Evolutionary conservation across 1,140 invertebrate species (phyloP).

Genomic region (Euura saliciscinereae): DNA sequence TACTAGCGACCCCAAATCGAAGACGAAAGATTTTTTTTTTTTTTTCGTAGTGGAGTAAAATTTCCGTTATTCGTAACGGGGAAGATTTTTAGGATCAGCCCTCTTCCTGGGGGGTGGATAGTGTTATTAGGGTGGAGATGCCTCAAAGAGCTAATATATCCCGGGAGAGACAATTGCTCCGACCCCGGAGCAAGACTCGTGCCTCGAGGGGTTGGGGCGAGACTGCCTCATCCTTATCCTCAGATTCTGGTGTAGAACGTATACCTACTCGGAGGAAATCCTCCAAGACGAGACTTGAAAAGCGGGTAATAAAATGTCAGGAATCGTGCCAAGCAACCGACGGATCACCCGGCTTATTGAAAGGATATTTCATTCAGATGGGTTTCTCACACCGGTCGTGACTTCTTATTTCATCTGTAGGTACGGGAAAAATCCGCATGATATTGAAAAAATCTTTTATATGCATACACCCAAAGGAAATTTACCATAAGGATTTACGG

Average conservation of each 20-base stretch:
- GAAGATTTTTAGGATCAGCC: neutral
- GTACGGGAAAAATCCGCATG: conserved; percentile 33
- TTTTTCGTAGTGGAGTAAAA: neutral
- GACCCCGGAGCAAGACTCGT: conserved; percentile 1
- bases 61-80: neutral
- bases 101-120: conserved; percentile 23
- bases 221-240: conserved; percentile 12
- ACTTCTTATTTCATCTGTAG: conserved; percentile 38
- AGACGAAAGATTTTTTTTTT: neutral
- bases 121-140: conserved; percentile 29
- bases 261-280: conserved; percentile 18
- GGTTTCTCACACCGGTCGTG: neutral
- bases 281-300: conserved; percentile 19
- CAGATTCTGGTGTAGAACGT: conserved; percentile 1
- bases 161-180: conserved; percentile 35
- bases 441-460: too few species aligned
- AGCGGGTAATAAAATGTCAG: conserved; percentile 35
- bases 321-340: conserved; percentile 45
- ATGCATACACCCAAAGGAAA: neutral
- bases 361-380: conserved; percentile 52
- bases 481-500: neutral
- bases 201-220: conserved; percentile 17
- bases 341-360: conserved; percentile 52
- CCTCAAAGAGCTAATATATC: conserved; percentile 47
- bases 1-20: neutral